phyloP scores from a whole-genome alignment of 2,888 invertebrate species.

The Sericinus montela region DNA sequence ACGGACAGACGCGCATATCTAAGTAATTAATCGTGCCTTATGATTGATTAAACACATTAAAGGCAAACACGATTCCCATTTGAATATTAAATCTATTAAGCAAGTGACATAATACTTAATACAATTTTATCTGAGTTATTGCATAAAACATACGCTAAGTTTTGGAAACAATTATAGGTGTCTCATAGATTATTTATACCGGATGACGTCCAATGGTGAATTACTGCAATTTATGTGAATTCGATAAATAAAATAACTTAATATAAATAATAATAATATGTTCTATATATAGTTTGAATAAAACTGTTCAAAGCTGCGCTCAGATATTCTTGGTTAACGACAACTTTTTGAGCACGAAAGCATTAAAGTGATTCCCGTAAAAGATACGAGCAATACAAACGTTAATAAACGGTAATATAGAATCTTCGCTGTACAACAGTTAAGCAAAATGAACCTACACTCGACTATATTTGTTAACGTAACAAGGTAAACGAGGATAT shows the following conservation, averaged over 20 bases:
- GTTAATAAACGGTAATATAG: slow-evolving; percentile 28
- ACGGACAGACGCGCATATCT: slow-evolving; percentile 57
- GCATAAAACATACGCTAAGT: slow-evolving; percentile 62
- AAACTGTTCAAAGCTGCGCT: neutral
- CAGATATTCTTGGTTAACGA: neutral
- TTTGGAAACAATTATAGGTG: slow-evolving; percentile 68
- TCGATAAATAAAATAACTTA: slow-evolving; percentile 54
- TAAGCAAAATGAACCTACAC: slow-evolving; percentile 42
- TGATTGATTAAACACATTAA: slow-evolving; percentile 78
- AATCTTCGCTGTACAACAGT: slow-evolving; percentile 27
- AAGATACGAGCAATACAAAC: slow-evolving; percentile 5
- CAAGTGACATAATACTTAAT: slow-evolving; percentile 73
- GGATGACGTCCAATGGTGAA: slow-evolving; percentile 48
- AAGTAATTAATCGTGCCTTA: slow-evolving; percentile 75
- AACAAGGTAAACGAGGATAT: slow-evolving; percentile 64
- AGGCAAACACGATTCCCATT: slow-evolving; percentile 71
- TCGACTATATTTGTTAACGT: slow-evolving; percentile 58
- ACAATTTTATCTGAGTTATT: slow-evolving; percentile 72
- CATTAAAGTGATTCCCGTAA: slow-evolving; percentile 8
- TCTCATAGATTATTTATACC: slow-evolving; percentile 61
- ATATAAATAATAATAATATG: too few relatives aligned
- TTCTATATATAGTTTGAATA: too few relatives aligned
- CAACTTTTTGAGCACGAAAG: slow-evolving; percentile 1
- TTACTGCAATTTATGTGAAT: slow-evolving; percentile 62
- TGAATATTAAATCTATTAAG: slow-evolving; percentile 73